Evolutionary conservation across 1,140 invertebrate species (phyloP), one percentile per base, ranked within the genome.

Genomic region (Heliconius congener): DNA sequence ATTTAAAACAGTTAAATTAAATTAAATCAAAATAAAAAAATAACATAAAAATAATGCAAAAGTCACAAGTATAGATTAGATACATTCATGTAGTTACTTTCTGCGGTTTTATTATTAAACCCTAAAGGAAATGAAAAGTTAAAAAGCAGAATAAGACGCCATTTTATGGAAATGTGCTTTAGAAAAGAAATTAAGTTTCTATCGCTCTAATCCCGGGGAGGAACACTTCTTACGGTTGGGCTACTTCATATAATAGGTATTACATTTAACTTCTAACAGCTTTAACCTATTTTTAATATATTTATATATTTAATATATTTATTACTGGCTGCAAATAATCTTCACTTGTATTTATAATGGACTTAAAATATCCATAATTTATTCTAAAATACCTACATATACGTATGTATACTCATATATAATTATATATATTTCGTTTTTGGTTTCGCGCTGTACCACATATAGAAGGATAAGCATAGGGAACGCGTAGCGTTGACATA

Each of bases 151-250:
- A 60, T 60, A 60, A 23, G 57, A 27, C 57, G 19, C n/a, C n/a
- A 60, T 13, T 60, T 60, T 60, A 60, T 60, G 57, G n/a, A 60
- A 60, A 60, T 60, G 57, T 60, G 57, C 57, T 60, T 60, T 60
- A 60, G 57, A 60, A 60, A 60, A 60, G 57, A 60, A 60, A 60
- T 60, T 60, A 60, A 60, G 23, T 60, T 60, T 60, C 57, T 60
- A 60, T 60, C n/a, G n/a, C 23, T 60, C 19, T 60, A 23, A 60
- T 60, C 57, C 57, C 57, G n/a, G 57, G 23, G 57, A 60, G 57
- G n/a, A 60, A 60, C 57, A 60, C 57, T 60, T 60, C 57, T 60
- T 23, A 60, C 57, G 57, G 57, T 60, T 11, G 57, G 57, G 57
- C n/a, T 8, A 60, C 57, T 60, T 60, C 57, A 60, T 60, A 60